Evolutionary conservation across 2,113 vertebrate species (phyloP).

Genomic region (Megaceryle maxima): DNA sequence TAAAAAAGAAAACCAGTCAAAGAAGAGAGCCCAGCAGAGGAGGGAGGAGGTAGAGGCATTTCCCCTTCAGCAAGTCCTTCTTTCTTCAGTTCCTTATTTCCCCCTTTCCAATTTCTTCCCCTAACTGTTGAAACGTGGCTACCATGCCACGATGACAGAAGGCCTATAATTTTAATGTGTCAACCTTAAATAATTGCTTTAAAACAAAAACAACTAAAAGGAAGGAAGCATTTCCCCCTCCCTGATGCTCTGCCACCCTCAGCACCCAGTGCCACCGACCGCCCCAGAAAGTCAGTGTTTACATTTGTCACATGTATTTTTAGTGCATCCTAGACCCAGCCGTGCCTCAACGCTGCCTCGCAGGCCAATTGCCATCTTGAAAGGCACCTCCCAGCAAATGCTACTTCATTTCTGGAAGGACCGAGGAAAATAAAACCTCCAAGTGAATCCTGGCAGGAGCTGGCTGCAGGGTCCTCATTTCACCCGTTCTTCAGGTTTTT

Average conservation of each 20-base stretch:
- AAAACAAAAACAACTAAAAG: not conserved
- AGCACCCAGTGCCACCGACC: not conserved
- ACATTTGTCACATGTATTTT: not conserved
- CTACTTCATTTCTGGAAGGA: not conserved
- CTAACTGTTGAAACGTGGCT: not conserved
- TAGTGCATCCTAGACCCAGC: not conserved
- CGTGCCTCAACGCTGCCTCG: not conserved
- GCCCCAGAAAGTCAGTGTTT: not conserved
- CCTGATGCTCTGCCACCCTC: not conserved
- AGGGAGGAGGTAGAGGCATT: not conserved
- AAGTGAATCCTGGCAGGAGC: not conserved
- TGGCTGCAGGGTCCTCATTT: not conserved
- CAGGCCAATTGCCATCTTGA: not conserved
- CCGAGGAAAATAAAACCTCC: not conserved
- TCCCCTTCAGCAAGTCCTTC: not conserved
- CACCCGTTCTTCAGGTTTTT: slow-evolving; percentile 43
- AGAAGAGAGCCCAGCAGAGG: not conserved
- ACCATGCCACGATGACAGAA: rapidly evolving
- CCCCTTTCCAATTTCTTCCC: not conserved
- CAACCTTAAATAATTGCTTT: not conserved
- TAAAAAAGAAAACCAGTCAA: not conserved
- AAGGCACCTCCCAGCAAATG: not conserved
- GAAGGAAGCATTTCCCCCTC: rapidly evolving
- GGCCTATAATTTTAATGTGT: not conserved
- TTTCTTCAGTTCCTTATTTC: not conserved